A percentile compares a stretch with the other conserved stretches of the same genome.
These are phyloP conservation scores for Himalopsyche phryganea DNA, from an alignment of 1,140 invertebrate genomes.

Conservation along the genomic window DNA sequence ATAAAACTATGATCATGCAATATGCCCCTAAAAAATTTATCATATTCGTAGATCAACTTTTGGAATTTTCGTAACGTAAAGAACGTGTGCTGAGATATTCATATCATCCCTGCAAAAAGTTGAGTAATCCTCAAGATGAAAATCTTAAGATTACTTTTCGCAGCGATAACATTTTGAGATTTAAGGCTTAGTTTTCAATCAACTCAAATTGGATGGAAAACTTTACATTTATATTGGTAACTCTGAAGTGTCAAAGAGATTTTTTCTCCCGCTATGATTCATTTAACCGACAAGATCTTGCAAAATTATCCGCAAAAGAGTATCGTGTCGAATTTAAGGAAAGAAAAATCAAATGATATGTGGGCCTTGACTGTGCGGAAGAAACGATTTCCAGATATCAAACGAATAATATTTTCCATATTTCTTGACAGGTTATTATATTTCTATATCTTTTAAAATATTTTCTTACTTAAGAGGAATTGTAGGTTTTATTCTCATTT, in stretches of 20 bases:
- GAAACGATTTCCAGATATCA: too few species aligned
- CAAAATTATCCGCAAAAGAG: not conserved
- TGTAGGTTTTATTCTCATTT: too few species aligned
- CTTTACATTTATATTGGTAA: slow-evolving; percentile 30
- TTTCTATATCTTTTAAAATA: too few species aligned
- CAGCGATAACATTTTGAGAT: slow-evolving; percentile 27
- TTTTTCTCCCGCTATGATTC: slow-evolving; percentile 3
- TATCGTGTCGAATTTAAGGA: not conserved
- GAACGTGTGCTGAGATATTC: slow-evolving; percentile 26
- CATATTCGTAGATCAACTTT: not conserved
- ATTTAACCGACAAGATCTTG: slow-evolving; percentile 4
- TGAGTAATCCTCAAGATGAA: slow-evolving; percentile 32
- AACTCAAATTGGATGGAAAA: slow-evolving; percentile 34
- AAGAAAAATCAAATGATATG: too few species aligned
- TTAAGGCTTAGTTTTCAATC: slow-evolving; percentile 33
- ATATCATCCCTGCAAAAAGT: slow-evolving; percentile 27
- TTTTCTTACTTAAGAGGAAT: too few species aligned
- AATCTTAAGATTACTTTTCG: slow-evolving; percentile 33
- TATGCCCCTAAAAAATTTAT: too few species aligned
- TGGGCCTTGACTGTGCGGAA: too few species aligned
- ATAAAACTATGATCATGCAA: too few species aligned
- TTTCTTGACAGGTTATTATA: too few species aligned
- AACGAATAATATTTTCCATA: too few species aligned
- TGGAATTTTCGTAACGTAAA: not conserved
- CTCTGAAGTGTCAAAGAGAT: slow-evolving; percentile 25